phyloP scores from a whole-genome alignment of 2,113 vertebrate species.

The Ceyx cyanopectus region DNA sequence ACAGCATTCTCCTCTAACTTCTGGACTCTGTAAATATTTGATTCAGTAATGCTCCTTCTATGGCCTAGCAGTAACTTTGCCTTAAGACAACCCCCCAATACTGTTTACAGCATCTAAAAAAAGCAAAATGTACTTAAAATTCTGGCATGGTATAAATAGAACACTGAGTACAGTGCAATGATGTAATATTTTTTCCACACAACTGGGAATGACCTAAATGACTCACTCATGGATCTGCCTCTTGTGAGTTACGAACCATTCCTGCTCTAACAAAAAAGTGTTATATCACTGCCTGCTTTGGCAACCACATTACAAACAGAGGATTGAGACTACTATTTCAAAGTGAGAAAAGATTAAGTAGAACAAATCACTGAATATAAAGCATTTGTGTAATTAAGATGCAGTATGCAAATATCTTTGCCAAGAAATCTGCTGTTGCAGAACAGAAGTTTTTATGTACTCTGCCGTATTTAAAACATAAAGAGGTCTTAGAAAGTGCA shows the following conservation, averaged over 20 bases:
- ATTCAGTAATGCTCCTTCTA: constrained; percentile 66
- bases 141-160: constrained; percentile 74
- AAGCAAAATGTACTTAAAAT: constrained; percentile 71
- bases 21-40: constrained; percentile 59
- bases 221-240: constrained; percentile 71
- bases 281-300: constrained; percentile 51
- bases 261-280: constrained; percentile 43
- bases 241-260: constrained; percentile 63
- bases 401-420: neutral
- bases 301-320: constrained; percentile 3
- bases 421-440: neutral
- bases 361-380: constrained; percentile 18
- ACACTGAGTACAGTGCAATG: constrained; percentile 67
- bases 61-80: constrained; percentile 60
- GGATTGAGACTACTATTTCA: neutral
- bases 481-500: neutral
- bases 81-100: constrained; percentile 50
- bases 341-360: constrained; percentile 24
- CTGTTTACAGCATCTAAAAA: constrained; percentile 74
- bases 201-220: constrained; percentile 72
- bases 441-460: neutral
- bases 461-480: neutral
- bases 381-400: neutral
- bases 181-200: constrained; percentile 78
- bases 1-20: constrained; percentile 6